phyloP scores from a whole-genome alignment of 2,888 invertebrate species.

The Gastrophysa polygoni region DNA sequence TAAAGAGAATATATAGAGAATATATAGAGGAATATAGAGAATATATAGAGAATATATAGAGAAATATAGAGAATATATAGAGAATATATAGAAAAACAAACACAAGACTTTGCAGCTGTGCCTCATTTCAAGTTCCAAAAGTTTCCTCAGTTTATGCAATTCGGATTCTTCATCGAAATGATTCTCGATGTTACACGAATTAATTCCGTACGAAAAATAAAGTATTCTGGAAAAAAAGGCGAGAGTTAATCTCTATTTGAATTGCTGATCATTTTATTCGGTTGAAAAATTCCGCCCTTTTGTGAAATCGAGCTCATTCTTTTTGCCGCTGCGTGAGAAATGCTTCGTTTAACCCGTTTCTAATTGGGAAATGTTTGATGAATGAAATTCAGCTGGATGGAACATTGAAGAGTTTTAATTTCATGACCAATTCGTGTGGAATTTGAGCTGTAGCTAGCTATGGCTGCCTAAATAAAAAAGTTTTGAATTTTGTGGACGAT shows the following conservation, averaged over 20 bases:
- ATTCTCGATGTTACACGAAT: background rate
- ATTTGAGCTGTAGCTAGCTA: too few species aligned
- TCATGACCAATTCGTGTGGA: background rate
- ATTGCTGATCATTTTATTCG: conserved; percentile 60
- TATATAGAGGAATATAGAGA: too few species aligned
- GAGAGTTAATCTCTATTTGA: conserved; percentile 51
- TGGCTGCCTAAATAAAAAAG: too few species aligned
- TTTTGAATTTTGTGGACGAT: too few species aligned
- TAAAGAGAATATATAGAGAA: too few species aligned
- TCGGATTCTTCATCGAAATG: background rate
- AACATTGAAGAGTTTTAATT: background rate
- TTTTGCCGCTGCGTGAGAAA: conserved; percentile 35
- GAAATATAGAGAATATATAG: too few species aligned
- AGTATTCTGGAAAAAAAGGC: conserved; percentile 22
- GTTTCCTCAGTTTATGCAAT: too few species aligned
- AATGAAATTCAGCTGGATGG: background rate
- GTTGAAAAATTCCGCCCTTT: conserved; percentile 55
- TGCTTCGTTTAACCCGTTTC: conserved; percentile 22
- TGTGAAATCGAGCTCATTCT: conserved; percentile 47
- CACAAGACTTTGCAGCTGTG: too few species aligned
- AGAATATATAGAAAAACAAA: too few species aligned
- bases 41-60: too few species aligned
- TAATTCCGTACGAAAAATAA: background rate
- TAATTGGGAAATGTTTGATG: background rate
- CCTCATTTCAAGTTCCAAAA: too few species aligned